phyloP scores from a whole-genome alignment of 2,797 vertebrate species.

The Myiothlypis chrysogaster region DNA sequence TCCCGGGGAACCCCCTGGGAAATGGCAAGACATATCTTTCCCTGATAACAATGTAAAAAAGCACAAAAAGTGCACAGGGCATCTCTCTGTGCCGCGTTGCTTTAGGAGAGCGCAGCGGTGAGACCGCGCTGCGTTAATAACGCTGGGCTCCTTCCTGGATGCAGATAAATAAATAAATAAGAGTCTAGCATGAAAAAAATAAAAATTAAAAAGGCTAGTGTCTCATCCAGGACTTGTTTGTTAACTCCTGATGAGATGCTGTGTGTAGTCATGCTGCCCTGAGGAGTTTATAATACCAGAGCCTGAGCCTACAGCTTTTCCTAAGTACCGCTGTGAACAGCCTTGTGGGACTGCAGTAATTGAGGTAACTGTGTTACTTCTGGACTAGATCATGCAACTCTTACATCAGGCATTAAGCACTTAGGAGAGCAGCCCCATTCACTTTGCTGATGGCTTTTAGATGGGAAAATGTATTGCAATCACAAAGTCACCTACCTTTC shows the following conservation, averaged over 20 bases:
- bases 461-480: background rate
- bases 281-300: constrained; percentile 42
- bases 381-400: constrained; percentile 35
- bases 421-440: constrained; percentile 14
- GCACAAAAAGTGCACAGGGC: background rate
- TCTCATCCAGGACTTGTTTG: constrained; percentile 42
- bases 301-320: background rate
- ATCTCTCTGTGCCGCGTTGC: background rate
- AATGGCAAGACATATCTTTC: constrained; percentile 51
- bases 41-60: constrained; percentile 48
- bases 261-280: constrained; percentile 8
- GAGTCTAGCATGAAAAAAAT: background rate
- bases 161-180: background rate
- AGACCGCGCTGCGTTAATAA: background rate
- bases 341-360: constrained; percentile 50
- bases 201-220: background rate
- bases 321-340: constrained; percentile 27
- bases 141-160: background rate
- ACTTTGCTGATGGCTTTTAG: constrained; percentile 33
- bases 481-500: background rate
- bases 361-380: constrained; percentile 54
- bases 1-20: constrained; percentile 50
- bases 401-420: constrained; percentile 40
- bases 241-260: constrained; percentile 42
- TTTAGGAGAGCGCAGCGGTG: background rate